Conservation (phyloP, 2,888 invertebrate genomes). For the Mesopsocus fuscifrons region DNA sequence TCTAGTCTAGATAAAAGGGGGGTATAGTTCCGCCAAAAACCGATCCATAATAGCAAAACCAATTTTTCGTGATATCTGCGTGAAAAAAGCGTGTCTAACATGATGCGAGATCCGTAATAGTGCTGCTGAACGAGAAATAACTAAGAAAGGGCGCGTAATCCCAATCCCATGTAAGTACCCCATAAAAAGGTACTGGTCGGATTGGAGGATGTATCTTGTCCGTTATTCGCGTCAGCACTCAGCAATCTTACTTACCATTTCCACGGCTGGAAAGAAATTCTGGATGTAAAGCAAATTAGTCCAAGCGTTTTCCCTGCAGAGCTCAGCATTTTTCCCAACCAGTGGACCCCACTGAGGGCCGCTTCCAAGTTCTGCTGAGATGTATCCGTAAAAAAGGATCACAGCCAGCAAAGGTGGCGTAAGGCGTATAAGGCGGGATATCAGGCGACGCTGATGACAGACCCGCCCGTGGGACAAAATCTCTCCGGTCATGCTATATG, state of each 20-base stretch:
- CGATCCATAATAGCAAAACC: no score
- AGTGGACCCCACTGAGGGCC: slow-evolving; percentile 48
- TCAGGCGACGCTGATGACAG: slow-evolving; percentile 33
- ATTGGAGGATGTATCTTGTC: no score
- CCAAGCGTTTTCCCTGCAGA: slow-evolving; percentile 48
- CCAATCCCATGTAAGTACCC: no score
- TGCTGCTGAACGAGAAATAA: no score
- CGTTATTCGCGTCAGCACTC: no score
- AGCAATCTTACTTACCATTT: slow-evolving; percentile 42
- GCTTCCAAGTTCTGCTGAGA: slow-evolving; percentile 40
- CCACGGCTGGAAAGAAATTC: slow-evolving; percentile 46
- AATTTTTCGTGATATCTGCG: no score
- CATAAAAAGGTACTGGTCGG: no score
- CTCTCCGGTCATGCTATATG: slow-evolving; percentile 38
- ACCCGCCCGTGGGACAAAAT: slow-evolving; percentile 31
- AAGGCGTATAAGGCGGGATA: slow-evolving; percentile 39
- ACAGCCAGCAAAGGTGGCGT: slow-evolving; percentile 41
- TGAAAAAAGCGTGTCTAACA: no score
- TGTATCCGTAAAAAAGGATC: slow-evolving; percentile 43
- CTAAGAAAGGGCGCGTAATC: no score
- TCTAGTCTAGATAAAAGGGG: no score
- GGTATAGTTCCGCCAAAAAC: no score
- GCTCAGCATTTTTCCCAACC: slow-evolving; percentile 38
- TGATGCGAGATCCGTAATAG: no score
- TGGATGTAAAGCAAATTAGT: slow-evolving; percentile 45